A percentile compares a stretch with the other conserved stretches of the same genome.
Conservation (phyloP, 2,113 vertebrate species). For the Megaptera novaeangliae region DNA sequence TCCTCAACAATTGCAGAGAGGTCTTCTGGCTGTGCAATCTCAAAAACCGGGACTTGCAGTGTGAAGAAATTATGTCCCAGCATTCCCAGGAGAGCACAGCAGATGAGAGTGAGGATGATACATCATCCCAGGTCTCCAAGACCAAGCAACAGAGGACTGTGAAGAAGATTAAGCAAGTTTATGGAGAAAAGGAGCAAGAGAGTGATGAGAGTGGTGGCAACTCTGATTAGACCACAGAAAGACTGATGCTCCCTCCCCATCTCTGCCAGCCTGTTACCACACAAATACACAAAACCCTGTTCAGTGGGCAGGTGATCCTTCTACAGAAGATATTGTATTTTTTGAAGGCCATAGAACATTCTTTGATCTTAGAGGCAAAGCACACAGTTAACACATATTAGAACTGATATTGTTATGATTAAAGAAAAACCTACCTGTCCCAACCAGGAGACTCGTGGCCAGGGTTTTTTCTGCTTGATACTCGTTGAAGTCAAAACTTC, state of each 20-base stretch:
- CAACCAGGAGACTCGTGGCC: conserved; percentile 83
- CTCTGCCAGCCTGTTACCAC: neutral
- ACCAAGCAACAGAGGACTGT: conserved; percentile 79
- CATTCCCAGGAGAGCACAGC: conserved; percentile 66
- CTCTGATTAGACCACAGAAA: neutral
- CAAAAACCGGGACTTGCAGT: conserved; percentile 96
- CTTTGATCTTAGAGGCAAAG: neutral
- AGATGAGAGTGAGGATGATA: conserved; percentile 68
- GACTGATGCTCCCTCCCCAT: neutral
- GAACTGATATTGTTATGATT: neutral
- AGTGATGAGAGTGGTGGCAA: neutral
- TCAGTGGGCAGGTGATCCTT: neutral
- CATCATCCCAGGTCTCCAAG: conserved; percentile 54
- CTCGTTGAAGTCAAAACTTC: conserved; percentile 81
- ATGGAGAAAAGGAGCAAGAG: neutral
- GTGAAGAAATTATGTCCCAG: neutral
- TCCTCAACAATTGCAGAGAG: conserved; percentile 93
- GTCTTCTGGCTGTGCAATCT: conserved; percentile 96
- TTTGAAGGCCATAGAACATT: neutral
- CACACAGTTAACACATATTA: neutral
- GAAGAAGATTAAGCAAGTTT: neutral
- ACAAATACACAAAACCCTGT: neutral
- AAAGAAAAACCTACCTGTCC: conserved; percentile 77
- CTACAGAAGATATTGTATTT: neutral
- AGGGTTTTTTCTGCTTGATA: conserved; percentile 83